Evolutionary conservation across 2,113 vertebrate genomes (phyloP).

Genomic region (Alethe diademata): DNA sequence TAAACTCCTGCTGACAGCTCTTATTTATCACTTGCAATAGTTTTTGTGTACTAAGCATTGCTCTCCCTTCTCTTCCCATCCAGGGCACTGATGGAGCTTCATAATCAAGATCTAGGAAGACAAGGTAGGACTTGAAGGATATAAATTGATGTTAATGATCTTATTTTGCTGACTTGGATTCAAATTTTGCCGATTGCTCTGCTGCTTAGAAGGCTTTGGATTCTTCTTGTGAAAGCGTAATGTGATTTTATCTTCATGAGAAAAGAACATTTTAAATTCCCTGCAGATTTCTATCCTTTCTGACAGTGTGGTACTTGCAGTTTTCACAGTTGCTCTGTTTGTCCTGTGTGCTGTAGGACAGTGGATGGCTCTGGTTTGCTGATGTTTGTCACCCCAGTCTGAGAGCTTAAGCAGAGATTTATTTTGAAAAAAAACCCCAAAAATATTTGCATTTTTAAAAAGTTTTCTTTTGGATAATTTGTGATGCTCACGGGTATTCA

Average conservation of each 20-base stretch:
- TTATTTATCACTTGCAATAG: not conserved
- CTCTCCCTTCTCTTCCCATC: not conserved
- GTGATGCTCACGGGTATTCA: fast-evolving
- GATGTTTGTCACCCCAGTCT: not conserved
- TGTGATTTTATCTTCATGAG: not conserved
- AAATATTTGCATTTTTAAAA: not conserved
- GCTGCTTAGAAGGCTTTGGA: not conserved
- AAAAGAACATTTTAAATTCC: not conserved
- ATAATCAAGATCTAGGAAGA: not conserved
- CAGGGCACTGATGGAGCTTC: not conserved
- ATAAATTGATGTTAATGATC: not conserved
- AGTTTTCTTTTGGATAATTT: not conserved
- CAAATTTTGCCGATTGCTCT: not conserved
- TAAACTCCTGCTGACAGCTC: not conserved
- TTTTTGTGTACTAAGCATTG: not conserved
- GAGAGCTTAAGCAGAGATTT: not conserved
- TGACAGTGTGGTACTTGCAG: not conserved
- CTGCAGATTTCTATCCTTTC: fast-evolving
- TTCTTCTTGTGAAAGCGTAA: not conserved
- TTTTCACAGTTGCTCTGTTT: not conserved
- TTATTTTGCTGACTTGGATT: not conserved
- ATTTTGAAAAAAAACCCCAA: not conserved
- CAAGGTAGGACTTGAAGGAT: not conserved
- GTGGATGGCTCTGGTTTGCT: not conserved
- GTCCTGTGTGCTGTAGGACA: not conserved